phyloP scores from a whole-genome alignment of 2,113 vertebrate species.

The Psophia crepitans region DNA sequence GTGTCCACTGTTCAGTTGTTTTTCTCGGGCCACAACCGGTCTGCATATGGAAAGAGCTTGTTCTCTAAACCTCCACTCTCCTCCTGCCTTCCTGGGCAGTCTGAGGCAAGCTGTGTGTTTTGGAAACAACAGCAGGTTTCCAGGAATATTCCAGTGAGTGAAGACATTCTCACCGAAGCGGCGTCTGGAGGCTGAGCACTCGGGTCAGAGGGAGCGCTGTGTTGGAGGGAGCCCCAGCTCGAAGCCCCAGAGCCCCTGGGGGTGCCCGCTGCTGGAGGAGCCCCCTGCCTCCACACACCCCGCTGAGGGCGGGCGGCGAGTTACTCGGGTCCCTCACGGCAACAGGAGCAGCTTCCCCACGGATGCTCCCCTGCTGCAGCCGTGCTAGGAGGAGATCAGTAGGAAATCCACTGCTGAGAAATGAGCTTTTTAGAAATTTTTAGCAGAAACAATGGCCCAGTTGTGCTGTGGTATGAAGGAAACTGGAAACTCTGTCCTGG shows the following conservation, averaged over 20 bases:
- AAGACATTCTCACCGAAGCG: background rate
- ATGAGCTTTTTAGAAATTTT: background rate
- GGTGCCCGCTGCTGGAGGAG: fast-evolving
- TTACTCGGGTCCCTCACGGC: too few relatives aligned
- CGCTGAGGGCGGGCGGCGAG: background rate
- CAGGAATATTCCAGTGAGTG: background rate
- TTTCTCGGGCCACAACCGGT: background rate
- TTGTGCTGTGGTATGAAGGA: background rate
- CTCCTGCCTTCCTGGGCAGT: background rate
- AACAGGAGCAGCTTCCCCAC: background rate
- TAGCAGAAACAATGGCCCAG: background rate
- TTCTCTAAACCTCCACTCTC: background rate
- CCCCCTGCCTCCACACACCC: background rate
- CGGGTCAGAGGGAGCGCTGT: fast-evolving
- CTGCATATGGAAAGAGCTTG: background rate
- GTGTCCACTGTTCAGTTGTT: background rate
- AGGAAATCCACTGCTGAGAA: background rate
- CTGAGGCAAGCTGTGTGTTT: background rate
- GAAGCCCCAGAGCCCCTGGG: fast-evolving
- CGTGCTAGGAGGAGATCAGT: background rate
- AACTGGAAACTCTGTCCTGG: fast-evolving
- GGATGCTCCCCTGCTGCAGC: too few relatives aligned
- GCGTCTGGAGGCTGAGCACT: background rate
- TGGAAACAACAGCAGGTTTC: background rate
- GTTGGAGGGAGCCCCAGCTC: background rate